Base-by-base conservation (phyloP, 2,888 invertebrate genomes). In the Sarcophaga carnaria region DNA sequence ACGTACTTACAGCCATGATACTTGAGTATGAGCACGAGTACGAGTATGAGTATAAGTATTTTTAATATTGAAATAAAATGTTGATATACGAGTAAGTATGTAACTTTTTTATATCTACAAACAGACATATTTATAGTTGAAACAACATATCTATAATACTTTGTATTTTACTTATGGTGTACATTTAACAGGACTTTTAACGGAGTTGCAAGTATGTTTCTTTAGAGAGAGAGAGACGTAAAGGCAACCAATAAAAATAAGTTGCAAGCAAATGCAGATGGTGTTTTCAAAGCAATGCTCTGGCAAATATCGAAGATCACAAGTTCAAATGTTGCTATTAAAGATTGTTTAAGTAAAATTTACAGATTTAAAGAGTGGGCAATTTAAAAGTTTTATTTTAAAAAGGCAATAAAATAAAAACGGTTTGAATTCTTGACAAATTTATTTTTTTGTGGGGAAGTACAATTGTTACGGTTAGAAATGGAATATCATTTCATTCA, bases 1-100 rank as follows among this genome's bases (percentile, higher is more conserved):
- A 60, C 79, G 74, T 37, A 37, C 37, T 37, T 37, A 37, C 37
- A 37, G 1, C 37, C 37, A 37, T 37, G 37, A 37, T 37, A 37
- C 37, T 37, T 37, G 6, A 37, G 37, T 27, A 27, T 5, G 27
- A 27, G 27, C 4, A 27, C 5, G 27, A 27, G 27, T 6, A 37
- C 6, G 37, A 37, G 37, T 37, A 37, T 37, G 37, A 37, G 37
- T 37, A 37, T 80, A 84, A 84, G 84, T 84, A 84, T 84, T 84
- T 83, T 84, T 76, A 84, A 84, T 84, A 84, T 84, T 75, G 70
- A 70, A 84, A 84, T 80, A 76, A 80, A 80, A 70, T 84, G 64
- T 69, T 70, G 59, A 79, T 47, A 20, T 45, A 69, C 20, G 45
- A 8, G 27, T 27, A 11, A 4, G 27, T 47, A 82, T 25, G 22